Evolutionary conservation across 2,797 vertebrate species (phyloP).

Genomic region (Allobates femoralis): DNA sequence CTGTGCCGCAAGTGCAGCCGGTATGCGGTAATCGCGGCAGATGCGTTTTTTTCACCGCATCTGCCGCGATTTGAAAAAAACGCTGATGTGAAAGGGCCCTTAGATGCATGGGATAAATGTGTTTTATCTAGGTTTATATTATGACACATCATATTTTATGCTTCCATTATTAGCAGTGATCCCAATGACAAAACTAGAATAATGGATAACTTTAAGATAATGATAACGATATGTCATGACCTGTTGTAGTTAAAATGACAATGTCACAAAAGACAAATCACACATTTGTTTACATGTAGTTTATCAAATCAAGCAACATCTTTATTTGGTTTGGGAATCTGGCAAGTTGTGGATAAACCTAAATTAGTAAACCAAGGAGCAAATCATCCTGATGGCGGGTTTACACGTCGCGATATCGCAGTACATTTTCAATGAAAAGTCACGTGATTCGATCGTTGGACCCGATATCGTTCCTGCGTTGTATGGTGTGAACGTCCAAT

Average conservation of each 20-base stretch:
- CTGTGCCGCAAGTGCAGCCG: no score
- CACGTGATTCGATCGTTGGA: no score
- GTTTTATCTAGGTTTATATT: background rate
- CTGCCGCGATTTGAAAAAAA: no score
- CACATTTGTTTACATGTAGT: background rate
- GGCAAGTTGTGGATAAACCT: background rate
- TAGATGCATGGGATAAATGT: background rate
- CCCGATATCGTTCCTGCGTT: no score
- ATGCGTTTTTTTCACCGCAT: no score
- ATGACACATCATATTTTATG: background rate
- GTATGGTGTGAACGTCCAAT: no score
- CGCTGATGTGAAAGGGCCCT: no score
- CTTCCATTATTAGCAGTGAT: background rate
- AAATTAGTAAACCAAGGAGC: background rate
- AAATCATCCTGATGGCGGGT: background rate
- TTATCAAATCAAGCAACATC: background rate
- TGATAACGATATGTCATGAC: background rate
- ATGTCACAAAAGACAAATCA: background rate
- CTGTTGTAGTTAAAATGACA: background rate
- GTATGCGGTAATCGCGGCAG: no score
- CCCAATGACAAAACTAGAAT: background rate
- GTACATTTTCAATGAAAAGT: no score
- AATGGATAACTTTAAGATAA: background rate
- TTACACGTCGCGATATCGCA: no score
- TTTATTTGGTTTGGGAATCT: background rate